Evolutionary conservation across 2,888 invertebrate species (phyloP), one percentile per base, ranked within the genome.

Genomic region (Eledone cirrhosa): DNA sequence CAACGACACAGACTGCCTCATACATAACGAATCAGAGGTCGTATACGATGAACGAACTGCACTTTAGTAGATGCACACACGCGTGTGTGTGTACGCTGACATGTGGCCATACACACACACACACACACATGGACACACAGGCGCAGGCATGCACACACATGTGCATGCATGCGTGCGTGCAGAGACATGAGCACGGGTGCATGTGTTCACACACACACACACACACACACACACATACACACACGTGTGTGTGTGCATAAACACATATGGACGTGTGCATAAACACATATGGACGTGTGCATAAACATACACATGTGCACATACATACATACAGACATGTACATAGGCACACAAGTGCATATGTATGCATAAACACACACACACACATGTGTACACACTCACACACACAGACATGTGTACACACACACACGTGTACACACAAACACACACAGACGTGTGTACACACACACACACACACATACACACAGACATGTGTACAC

Each of bases 11-110:
- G 93, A 93, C 85, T 92, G 92, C 13, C 92, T 94, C 87, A 93
- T 95, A 79, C 82, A 86, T 75, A 94, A 94, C 81, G 95, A 95
- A 91, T 84, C 87, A 1, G 87, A 87, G 19, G 94, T 95, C 81
- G 94, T 95, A 16, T 95, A 95, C 89, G 95, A 95, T 88, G 95
- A 95, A 92, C 92, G 95, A 83, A 95, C 95, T 48, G 95, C 94
- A 14, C 93, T 95, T 77, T 95, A 76, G 48, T 72, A 59, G 8
- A 24, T 59, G 16, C 16, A 59, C 2, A 59, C 2, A 59, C 2
- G 14, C 2, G 16, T 4, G 16, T 59, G 16, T 3, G 16, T 4
- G 16, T 14, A 59, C 2, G 14, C 3, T 8, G 8, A 59, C 3
- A 59, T 59, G 14, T 4, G 16, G 8, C 8, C 3, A 59, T 14